Evolutionary conservation across 2,888 invertebrate genomes (phyloP).

Genomic region (Serripes groenlandicus): DNA sequence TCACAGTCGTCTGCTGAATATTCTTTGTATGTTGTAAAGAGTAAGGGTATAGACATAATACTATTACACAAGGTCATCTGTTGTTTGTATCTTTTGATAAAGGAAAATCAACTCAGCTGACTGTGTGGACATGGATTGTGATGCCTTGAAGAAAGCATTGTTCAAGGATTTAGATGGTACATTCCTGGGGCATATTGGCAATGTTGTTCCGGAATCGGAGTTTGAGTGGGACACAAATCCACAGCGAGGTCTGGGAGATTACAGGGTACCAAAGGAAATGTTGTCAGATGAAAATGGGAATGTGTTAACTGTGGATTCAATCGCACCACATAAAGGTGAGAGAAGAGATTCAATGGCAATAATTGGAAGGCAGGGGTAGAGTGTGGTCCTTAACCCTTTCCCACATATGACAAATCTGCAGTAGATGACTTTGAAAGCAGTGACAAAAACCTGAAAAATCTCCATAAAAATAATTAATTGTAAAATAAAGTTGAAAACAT

Average conservation of each 20-base stretch:
- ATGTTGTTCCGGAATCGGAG: conserved; percentile 80
- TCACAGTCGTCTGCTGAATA: no score
- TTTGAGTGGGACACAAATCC: conserved; percentile 79
- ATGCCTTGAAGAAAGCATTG: conserved; percentile 82
- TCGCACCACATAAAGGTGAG: conserved; percentile 82
- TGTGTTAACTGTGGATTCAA: conserved; percentile 54
- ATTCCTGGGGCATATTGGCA: conserved; percentile 70
- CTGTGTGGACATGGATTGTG: conserved; percentile 86
- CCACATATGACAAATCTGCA: no score
- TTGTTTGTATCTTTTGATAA: not conserved
- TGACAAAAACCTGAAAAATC: no score
- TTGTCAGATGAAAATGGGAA: conserved; percentile 73
- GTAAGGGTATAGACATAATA: not conserved
- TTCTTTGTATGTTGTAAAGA: not conserved
- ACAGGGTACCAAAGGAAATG: conserved; percentile 81
- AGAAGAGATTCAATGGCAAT: no score
- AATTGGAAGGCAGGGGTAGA: no score
- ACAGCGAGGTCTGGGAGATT: conserved; percentile 82
- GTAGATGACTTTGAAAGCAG: no score
- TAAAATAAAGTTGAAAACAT: no score
- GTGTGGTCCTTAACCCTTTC: no score
- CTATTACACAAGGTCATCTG: not conserved
- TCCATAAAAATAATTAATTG: no score
- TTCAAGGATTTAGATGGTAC: conserved; percentile 81
- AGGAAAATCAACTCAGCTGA: conserved; percentile 82